phyloP scores from a whole-genome alignment of 2,113 vertebrate species.

The Leptodactylus fuscus region DNA sequence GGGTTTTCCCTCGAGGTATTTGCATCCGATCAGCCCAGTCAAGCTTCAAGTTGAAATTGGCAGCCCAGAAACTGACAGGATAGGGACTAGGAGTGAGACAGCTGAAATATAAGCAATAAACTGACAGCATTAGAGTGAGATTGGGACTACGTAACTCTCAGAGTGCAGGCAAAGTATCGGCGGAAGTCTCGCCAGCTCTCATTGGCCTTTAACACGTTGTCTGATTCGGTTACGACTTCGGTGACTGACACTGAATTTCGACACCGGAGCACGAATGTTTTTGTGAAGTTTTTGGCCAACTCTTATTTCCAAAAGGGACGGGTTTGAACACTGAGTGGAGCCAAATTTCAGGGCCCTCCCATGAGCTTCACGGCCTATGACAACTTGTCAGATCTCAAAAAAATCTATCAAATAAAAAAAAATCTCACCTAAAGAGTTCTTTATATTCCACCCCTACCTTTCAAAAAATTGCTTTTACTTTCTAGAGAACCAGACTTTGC shows the following conservation, averaged over 20 bases:
- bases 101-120: conserved; percentile 82
- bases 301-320: background rate
- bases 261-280: background rate
- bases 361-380: conserved; percentile 52
- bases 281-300: background rate
- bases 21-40: conserved; percentile 98
- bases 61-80: conserved; percentile 96
- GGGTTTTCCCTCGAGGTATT: conserved; percentile 93
- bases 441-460: background rate
- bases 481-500: conserved; percentile 58
- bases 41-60: conserved; percentile 99
- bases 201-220: conserved; percentile 6
- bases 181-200: conserved; percentile 50
- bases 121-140: conserved; percentile 79
- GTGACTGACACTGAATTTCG: conserved; percentile 4
- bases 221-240: conserved; percentile 45
- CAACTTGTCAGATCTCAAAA: conserved; percentile 42
- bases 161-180: conserved; percentile 59
- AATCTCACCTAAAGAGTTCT: background rate
- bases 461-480: conserved; percentile 22
- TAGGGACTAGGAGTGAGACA: conserved; percentile 87
- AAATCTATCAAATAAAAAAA: background rate
- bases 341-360: conserved; percentile 24
- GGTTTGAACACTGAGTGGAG: background rate
- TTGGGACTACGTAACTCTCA: conserved; percentile 65